Percentiles rank a stretch among this genome's conserved stretches.
phyloP scores from a whole-genome alignment of 1,140 invertebrate species.

The Chionoecetes opilio region DNA sequence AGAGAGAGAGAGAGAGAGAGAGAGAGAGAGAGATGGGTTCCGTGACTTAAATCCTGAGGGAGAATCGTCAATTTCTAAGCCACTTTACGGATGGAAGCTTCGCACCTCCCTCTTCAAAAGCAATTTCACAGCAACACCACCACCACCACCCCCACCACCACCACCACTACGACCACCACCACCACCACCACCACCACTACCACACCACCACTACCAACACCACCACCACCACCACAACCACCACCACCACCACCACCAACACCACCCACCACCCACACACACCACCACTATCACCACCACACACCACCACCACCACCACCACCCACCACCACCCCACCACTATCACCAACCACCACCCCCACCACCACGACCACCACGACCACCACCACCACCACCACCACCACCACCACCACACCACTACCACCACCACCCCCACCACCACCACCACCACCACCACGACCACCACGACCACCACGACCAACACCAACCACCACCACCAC shows the following conservation, averaged over 20 bases:
- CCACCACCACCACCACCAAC: not conserved
- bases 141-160: not conserved
- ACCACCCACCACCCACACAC: not conserved
- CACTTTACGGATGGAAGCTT: not conserved
- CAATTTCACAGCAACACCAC: not conserved
- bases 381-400: too few species aligned
- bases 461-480: not conserved
- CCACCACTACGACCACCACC: not conserved
- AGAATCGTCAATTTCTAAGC: not conserved
- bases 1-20: constrained; percentile 18
- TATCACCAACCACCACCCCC: too few species aligned
- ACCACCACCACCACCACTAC: not conserved
- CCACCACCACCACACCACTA: too few species aligned
- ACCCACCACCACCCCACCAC: not conserved
- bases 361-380: too few species aligned
- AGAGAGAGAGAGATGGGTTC: not conserved
- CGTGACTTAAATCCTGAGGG: not conserved
- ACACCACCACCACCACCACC: not conserved
- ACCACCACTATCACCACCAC: not conserved
- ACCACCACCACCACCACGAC: not conserved
- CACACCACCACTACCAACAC: not conserved
- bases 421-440: not conserved
- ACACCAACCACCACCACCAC: too few species aligned
- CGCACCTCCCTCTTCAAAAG: not conserved
- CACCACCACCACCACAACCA: not conserved